phyloP scores from a whole-genome alignment of 2,113 vertebrate species.

The Astur gentilis region DNA sequence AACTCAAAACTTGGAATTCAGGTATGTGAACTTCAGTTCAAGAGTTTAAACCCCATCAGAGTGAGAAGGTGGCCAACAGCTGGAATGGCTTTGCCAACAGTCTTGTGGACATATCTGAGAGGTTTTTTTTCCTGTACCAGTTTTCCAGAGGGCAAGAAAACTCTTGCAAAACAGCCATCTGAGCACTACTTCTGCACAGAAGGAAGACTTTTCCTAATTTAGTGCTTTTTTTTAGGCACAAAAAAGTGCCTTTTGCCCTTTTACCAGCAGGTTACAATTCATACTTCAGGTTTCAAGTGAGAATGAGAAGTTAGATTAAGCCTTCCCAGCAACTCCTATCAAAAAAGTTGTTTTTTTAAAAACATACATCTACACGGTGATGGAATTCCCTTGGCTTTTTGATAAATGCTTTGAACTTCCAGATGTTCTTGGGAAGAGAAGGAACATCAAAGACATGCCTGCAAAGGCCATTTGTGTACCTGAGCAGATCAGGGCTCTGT shows the following conservation, averaged over 20 bases:
- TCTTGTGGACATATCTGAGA: not conserved
- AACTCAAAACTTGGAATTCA: not conserved
- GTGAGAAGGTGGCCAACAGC: not conserved
- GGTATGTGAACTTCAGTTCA: not conserved
- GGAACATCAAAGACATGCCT: not conserved
- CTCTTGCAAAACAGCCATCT: not conserved
- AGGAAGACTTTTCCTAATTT: not conserved
- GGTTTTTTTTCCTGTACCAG: not conserved
- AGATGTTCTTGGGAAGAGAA: not conserved
- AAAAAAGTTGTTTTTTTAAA: not conserved
- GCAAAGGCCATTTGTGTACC: not conserved
- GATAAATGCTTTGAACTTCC: conserved; percentile 21
- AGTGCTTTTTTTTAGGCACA: no score
- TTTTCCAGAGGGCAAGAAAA: not conserved
- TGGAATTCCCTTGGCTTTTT: conserved; percentile 3
- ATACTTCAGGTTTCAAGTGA: not conserved
- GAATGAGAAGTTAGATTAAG: not conserved
- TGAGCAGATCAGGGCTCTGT: not conserved
- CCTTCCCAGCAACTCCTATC: not conserved
- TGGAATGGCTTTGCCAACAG: not conserved
- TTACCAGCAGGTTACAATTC: not conserved
- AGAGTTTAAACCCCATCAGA: not conserved
- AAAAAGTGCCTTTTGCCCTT: not conserved
- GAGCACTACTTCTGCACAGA: not conserved
- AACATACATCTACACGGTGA: not conserved